Conservation (phyloP, 2,888 invertebrate species). For the Axea sp. region DNA sequence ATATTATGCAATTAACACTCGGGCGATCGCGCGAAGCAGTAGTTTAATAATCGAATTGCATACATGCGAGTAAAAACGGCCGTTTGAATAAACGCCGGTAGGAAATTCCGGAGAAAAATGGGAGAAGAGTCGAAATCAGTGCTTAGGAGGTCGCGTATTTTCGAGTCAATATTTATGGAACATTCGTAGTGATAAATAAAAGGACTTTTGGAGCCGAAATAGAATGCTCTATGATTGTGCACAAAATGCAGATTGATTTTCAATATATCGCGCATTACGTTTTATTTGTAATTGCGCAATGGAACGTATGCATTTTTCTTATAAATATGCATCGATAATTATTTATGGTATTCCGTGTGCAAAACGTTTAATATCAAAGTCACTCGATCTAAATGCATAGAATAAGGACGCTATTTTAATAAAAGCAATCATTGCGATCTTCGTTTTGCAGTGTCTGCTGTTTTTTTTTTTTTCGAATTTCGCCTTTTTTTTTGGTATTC, state of each 20-base stretch:
- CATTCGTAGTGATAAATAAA: constrained; percentile 41
- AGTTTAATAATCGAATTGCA: constrained; percentile 54
- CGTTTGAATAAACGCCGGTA: background rate
- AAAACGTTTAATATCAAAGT: background rate
- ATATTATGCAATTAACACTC: constrained; percentile 60
- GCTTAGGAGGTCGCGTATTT: constrained; percentile 29
- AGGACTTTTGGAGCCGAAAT: constrained; percentile 29
- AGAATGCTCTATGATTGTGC: constrained; percentile 50
- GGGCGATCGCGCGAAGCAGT: constrained; percentile 36
- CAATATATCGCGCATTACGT: constrained; percentile 33
- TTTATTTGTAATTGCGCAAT: constrained; percentile 45
- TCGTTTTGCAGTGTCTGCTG: no score
- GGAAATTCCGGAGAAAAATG: constrained; percentile 13
- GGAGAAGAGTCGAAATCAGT: constrained; percentile 19
- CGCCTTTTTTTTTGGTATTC: no score
- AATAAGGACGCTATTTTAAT: no score
- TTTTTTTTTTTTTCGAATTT: no score
- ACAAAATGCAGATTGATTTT: constrained; percentile 54
- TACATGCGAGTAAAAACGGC: constrained; percentile 19
- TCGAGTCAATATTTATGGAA: constrained; percentile 7
- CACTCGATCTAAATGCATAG: background rate
- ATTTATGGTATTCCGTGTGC: constrained; percentile 3
- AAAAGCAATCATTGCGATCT: no score
- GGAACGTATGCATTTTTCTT: constrained; percentile 40
- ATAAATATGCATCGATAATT: constrained; percentile 52